Evolutionary conservation across 2,888 invertebrate species (phyloP), one percentile per base, ranked within the genome.

Genomic region (Sinhomidia bicolor): DNA sequence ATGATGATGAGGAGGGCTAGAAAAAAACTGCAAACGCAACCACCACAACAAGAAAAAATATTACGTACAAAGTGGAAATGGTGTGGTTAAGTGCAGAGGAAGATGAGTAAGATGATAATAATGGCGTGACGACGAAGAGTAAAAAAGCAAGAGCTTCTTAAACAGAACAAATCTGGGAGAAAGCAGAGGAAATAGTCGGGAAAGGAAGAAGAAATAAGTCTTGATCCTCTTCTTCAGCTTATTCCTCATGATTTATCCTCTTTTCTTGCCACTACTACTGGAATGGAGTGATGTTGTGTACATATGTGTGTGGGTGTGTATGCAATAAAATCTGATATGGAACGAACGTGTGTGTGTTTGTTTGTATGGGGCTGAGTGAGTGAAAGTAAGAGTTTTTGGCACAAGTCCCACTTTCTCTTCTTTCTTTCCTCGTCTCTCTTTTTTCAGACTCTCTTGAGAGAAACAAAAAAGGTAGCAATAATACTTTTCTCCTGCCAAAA

Each of bases 241-340:
- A n/a, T 36, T 68, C n/a, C 51, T 17, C n/a, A 76, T 54, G 76
- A 76, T 76, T 76, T 76, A 76, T 76, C 76, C 76, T 71, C 76
- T 76, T 76, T 76, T 12, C n/a, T 57, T 23, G 10, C n/a, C n/a
- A n/a, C n/a, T n/a, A n/a, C n/a, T n/a, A n/a, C n/a, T n/a, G n/a
- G 20, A 47, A 29, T 74, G 12, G 9, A 12, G 20, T 14, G 29
- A 71, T 71, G 17, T 47, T 51, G 44, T 47, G 47, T 71, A 4
- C 17, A 17, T 74, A 1, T n/a, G 9, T 68, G 36, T 68, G 68
- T 36, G 20, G 7, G 62, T 36, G 68, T n/a, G 68, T n/a, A n/a
- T n/a, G n/a, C n/a, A n/a, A n/a, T n/a, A 1, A 36, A 68, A 68
- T 68, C 60, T 60, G 60, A 26, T 60, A 26, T 26, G 12, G 54